These are phyloP conservation scores for Corythaeola cristata DNA, from an alignment of 2,113 vertebrate genomes.

Conservation along the genomic window DNA sequence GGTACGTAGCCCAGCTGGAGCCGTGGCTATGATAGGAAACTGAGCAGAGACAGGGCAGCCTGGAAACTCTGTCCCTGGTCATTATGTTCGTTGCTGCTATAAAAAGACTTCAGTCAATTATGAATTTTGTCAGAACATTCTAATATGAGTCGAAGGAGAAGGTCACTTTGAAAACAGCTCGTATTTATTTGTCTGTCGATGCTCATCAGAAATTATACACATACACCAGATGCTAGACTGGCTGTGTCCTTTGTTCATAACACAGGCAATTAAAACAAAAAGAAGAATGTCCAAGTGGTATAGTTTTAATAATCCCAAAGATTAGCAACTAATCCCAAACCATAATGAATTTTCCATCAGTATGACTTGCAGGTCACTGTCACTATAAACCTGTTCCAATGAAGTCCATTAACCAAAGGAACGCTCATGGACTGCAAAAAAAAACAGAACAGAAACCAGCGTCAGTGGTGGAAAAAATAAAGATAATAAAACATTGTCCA, in stretches of 20 bases:
- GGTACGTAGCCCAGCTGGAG: conserved; percentile 26
- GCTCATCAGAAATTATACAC: conserved; percentile 1
- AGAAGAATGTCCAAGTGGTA: conserved; percentile 28
- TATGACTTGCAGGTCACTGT: background rate
- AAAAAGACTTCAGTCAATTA: conserved; percentile 63
- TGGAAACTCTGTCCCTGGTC: conserved; percentile 55
- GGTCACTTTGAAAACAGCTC: conserved; percentile 59
- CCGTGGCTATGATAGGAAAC: background rate
- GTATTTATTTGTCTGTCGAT: conserved; percentile 41
- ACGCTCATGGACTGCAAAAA: background rate
- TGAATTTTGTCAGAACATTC: conserved; percentile 61
- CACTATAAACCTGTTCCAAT: conserved; percentile 12
- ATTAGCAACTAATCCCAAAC: conserved; percentile 58
- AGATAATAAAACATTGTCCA: background rate
- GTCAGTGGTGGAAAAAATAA: background rate
- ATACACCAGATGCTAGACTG: conserved; percentile 29
- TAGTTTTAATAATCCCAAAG: conserved; percentile 52
- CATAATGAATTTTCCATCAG: conserved; percentile 66
- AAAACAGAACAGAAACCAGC: background rate
- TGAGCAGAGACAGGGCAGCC: background rate
- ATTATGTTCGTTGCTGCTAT: conserved; percentile 40
- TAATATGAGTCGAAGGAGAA: conserved; percentile 41
- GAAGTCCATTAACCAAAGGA: conserved; percentile 3
- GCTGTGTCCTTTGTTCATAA: conserved; percentile 22
- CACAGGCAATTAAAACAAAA: conserved; percentile 54